Percentiles rank a stretch among this genome's conserved stretches.
Conservation (phyloP, 2,797 vertebrate species). For the Coendou prehensilis region DNA sequence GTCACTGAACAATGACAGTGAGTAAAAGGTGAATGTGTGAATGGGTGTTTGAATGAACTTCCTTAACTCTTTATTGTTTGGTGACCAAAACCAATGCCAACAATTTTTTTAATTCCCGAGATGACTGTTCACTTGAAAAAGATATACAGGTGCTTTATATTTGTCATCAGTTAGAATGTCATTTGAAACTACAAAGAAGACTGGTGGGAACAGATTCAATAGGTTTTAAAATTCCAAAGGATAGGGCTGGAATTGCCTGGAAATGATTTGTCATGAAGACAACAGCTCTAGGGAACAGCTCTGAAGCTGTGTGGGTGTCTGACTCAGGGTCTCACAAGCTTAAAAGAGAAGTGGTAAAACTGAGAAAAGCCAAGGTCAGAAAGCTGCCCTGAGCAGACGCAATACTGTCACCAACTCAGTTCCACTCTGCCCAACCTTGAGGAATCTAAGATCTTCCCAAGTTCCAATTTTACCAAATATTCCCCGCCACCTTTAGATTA, state of each 20-base stretch:
- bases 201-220: background rate
- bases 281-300: background rate
- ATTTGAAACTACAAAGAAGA: slow-evolving; percentile 27
- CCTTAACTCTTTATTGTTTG: background rate
- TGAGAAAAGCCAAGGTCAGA: slow-evolving; percentile 33
- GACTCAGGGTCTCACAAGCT: background rate
- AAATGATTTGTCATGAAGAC: background rate
- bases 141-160: background rate
- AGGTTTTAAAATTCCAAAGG: slow-evolving; percentile 29
- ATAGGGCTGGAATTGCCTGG: background rate
- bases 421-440: background rate
- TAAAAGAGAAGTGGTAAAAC: slow-evolving; percentile 12
- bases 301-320: background rate
- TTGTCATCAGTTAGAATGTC: background rate
- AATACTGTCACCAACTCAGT: background rate
- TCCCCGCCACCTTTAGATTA: background rate
- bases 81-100: background rate
- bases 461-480: background rate
- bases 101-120: background rate
- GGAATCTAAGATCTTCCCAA: slow-evolving; percentile 1
- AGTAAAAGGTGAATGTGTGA: background rate
- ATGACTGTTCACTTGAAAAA: background rate
- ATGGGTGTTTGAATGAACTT: background rate
- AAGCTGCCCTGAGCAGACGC: background rate
- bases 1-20: background rate